phyloP scores from a whole-genome alignment of 2,888 invertebrate genomes.

The Eurois occulta region DNA sequence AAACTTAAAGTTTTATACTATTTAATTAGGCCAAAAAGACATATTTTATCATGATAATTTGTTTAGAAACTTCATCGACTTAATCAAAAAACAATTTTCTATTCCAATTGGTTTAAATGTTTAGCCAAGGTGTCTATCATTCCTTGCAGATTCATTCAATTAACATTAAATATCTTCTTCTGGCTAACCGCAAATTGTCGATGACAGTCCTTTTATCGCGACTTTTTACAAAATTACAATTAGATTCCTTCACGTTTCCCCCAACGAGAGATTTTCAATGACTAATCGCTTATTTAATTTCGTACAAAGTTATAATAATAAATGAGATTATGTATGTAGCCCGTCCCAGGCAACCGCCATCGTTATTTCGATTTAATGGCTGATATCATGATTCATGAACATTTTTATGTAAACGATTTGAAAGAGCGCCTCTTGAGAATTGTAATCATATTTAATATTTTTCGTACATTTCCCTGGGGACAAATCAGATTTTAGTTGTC shows the following conservation, averaged over 20 bases:
- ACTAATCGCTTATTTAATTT: conserved; percentile 78
- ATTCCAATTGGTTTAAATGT: conserved; percentile 9
- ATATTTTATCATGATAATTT: neutral
- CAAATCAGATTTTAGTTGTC: conserved; percentile 21
- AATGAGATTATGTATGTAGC: conserved; percentile 65
- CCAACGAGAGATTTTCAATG: conserved; percentile 69
- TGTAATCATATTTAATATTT: conserved; percentile 65
- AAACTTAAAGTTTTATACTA: neutral
- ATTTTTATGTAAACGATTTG: conserved; percentile 45
- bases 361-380: conserved; percentile 42
- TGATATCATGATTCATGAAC: conserved; percentile 46
- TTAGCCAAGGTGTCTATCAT: conserved; percentile 36
- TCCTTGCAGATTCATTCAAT: conserved; percentile 71
- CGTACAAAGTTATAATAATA: conserved; percentile 63
- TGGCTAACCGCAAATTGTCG: conserved; percentile 72
- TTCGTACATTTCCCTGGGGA: conserved; percentile 20
- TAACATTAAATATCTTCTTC: conserved; percentile 66
- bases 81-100: neutral
- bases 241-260: conserved; percentile 70
- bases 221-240: conserved; percentile 79
- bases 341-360: conserved; percentile 34
- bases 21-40: neutral
- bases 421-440: conserved; percentile 34
- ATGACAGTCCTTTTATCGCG: conserved; percentile 62
- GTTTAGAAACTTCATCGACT: neutral